Evolutionary conservation across 2,113 vertebrate species (phyloP).

Genomic region (Elachura formosa): DNA sequence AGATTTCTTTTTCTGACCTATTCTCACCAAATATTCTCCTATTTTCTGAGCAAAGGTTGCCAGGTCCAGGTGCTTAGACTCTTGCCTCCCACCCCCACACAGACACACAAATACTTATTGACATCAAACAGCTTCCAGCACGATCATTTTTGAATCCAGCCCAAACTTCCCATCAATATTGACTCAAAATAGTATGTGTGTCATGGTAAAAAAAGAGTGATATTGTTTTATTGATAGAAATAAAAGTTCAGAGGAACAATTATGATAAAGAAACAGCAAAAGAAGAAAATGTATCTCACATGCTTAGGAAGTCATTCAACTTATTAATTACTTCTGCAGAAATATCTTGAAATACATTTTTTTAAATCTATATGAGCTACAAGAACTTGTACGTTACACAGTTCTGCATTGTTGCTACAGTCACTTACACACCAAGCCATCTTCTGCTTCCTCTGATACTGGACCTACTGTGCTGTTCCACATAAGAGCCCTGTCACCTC

Average conservation of each 20-base stretch:
- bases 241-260: background rate
- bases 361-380: background rate
- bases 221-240: background rate
- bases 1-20: background rate
- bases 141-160: rapidly evolving
- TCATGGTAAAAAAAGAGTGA: rapidly evolving
- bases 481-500: background rate
- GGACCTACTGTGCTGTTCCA: background rate
- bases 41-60: background rate
- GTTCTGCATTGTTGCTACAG: background rate
- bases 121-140: background rate
- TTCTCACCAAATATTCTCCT: background rate
- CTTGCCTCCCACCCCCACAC: background rate
- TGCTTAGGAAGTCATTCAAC: background rate
- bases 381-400: background rate
- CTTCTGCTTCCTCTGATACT: background rate
- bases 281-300: background rate
- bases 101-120: background rate
- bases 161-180: background rate
- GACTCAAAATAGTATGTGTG: rapidly evolving
- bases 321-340: background rate
- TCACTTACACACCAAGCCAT: background rate
- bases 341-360: background rate
- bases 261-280: background rate
- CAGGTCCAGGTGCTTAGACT: background rate